These are phyloP conservation scores for Cyprinodon tularosa DNA, from an alignment of 2,113 vertebrate species.

Conservation along the genomic window DNA sequence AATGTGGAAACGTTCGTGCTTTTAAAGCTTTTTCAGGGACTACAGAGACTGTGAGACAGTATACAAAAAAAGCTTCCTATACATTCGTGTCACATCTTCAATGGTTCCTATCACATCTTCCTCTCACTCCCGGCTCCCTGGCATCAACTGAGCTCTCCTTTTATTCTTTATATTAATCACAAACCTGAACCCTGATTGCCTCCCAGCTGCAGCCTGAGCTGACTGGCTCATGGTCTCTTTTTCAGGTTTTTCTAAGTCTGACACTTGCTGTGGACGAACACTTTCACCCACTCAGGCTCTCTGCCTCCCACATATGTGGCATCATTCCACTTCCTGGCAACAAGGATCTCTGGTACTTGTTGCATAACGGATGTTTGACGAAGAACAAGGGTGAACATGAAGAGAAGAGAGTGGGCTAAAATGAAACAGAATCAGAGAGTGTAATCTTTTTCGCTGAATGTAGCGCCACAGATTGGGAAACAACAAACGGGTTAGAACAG, in stretches of 20 bases:
- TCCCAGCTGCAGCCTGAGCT: constrained; percentile 18
- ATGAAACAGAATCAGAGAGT: constrained; percentile 30
- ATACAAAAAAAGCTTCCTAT: not conserved
- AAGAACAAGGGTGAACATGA: constrained; percentile 39
- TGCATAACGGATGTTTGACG: constrained; percentile 62
- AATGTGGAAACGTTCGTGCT: not conserved
- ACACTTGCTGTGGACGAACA: constrained; percentile 52
- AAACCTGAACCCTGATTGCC: constrained; percentile 27
- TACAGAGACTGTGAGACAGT: not conserved
- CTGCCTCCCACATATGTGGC: constrained; percentile 53
- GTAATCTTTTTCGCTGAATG: constrained; percentile 17
- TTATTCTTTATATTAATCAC: constrained; percentile 48
- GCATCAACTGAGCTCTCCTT: constrained; percentile 15
- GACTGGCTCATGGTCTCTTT: constrained; percentile 37
- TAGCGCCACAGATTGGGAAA: constrained; percentile 17
- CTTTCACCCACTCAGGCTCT: constrained; percentile 57
- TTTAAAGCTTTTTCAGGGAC: not conserved
- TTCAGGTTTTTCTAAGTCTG: constrained; percentile 39
- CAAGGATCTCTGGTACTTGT: constrained; percentile 51
- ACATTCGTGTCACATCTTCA: not conserved
- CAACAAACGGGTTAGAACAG: not conserved
- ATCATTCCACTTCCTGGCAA: constrained; percentile 55
- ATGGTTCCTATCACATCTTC: not conserved
- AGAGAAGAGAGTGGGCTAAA: constrained; percentile 53
- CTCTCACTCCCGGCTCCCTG: constrained; percentile 13